Evolutionary conservation across 2,113 vertebrate genomes (phyloP).

Genomic region (Chrysochloris asiatica): DNA sequence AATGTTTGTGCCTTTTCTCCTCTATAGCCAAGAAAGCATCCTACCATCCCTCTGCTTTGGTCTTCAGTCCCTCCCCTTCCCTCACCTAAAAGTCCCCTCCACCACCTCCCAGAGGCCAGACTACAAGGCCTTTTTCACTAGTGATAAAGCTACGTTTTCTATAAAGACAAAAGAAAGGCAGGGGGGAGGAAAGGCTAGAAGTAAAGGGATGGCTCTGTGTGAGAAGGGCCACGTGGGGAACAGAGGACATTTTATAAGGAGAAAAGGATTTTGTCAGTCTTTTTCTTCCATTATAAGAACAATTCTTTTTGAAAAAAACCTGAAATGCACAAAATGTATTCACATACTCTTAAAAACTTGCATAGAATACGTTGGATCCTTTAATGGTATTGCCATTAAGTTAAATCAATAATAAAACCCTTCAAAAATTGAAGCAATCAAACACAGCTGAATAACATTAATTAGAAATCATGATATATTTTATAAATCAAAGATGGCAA

Average conservation of each 20-base stretch:
- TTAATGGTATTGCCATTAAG: slow-evolving; percentile 35
- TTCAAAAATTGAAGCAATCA: slow-evolving; percentile 41
- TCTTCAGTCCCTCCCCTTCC: no score
- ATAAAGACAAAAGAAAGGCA: neutral
- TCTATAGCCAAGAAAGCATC: no score
- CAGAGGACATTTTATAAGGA: neutral
- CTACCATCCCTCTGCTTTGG: no score
- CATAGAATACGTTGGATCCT: neutral
- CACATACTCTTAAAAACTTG: neutral
- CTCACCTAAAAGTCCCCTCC: no score
- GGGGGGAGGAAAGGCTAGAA: neutral
- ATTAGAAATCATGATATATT: slow-evolving; percentile 66
- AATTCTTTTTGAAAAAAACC: neutral
- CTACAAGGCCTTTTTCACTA: no score
- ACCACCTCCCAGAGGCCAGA: no score
- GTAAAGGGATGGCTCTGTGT: neutral
- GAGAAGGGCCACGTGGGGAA: neutral
- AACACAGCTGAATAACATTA: slow-evolving; percentile 44
- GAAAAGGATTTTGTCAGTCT: neutral
- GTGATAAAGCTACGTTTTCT: no score
- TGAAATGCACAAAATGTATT: slow-evolving; percentile 28
- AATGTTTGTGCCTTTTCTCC: no score
- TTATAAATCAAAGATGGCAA: slow-evolving; percentile 66
- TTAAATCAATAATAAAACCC: slow-evolving; percentile 53
- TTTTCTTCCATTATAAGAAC: neutral